Evolutionary conservation across 1,140 invertebrate species (phyloP).

Genomic region (Ganaspis sp.): DNA sequence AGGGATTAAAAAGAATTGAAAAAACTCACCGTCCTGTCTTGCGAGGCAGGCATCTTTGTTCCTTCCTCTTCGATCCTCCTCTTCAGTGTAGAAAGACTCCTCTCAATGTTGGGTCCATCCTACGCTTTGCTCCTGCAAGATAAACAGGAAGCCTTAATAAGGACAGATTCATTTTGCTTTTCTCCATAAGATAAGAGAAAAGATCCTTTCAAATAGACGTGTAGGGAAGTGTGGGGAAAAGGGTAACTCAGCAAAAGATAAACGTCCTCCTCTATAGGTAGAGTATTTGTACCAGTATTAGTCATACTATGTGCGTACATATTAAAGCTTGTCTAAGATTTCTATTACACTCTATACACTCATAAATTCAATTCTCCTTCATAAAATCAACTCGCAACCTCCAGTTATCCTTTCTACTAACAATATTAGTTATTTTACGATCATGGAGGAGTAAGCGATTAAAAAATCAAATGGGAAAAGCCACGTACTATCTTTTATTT

Average conservation of each 20-base stretch:
- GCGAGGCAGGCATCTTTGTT: constrained; percentile 70
- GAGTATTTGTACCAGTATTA: neutral
- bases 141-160: constrained; percentile 59
- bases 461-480: neutral
- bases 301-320: constrained; percentile 2
- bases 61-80: constrained; percentile 63
- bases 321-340: constrained; percentile 28
- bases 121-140: constrained; percentile 67
- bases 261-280: constrained; percentile 3
- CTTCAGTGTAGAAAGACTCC: constrained; percentile 67
- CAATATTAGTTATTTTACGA: constrained; percentile 27
- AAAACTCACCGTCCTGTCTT: constrained; percentile 66
- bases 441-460: constrained; percentile 7
- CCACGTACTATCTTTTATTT: neutral
- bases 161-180: constrained; percentile 40
- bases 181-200: constrained; percentile 36
- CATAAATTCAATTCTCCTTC: constrained; percentile 14
- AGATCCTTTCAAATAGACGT: constrained; percentile 32
- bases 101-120: constrained; percentile 67
- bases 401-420: constrained; percentile 25
- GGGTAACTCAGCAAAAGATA: constrained; percentile 22
- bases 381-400: constrained; percentile 7
- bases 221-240: neutral
- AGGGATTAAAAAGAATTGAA: neutral
- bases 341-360: constrained; percentile 15